Conservation (phyloP, 2,888 invertebrate genomes). For the Callinectes sapidus region DNA sequence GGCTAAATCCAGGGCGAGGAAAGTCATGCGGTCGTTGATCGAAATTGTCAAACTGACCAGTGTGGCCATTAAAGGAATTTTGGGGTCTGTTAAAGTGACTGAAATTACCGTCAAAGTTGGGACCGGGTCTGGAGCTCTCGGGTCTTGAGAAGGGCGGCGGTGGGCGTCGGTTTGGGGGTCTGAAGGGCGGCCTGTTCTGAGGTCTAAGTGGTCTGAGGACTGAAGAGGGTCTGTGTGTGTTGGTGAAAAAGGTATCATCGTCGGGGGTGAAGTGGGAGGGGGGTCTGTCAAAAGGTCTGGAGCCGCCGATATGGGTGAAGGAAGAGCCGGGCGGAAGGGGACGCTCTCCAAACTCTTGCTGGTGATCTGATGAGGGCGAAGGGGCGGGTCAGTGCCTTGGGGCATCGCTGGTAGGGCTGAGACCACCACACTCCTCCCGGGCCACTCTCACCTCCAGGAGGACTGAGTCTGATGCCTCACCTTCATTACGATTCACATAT, state of each 20-base stretch:
- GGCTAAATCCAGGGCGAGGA: constrained; percentile 39
- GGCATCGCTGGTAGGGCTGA: not conserved
- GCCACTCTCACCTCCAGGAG: not conserved
- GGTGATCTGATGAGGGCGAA: constrained; percentile 58
- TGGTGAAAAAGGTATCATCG: constrained; percentile 60
- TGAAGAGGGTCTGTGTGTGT: constrained; percentile 59
- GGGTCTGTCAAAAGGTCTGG: constrained; percentile 65
- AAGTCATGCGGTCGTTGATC: constrained; percentile 60
- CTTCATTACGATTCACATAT: not conserved
- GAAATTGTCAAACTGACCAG: constrained; percentile 46
- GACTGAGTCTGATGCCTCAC: not conserved
- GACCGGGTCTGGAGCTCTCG: constrained; percentile 20
- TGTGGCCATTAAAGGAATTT: constrained; percentile 38
- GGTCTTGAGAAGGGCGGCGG: constrained; percentile 47
- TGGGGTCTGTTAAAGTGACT: constrained; percentile 53
- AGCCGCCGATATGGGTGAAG: not conserved
- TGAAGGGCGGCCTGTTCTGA: constrained; percentile 40
- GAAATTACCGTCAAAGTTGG: constrained; percentile 44
- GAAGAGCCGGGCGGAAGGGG: constrained; percentile 49
- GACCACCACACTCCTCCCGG: not conserved
- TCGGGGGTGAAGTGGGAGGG: constrained; percentile 45
- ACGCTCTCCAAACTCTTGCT: constrained; percentile 50
- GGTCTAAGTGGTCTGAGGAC: constrained; percentile 58
- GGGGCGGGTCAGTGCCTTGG: constrained; percentile 35
- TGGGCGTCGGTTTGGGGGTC: constrained; percentile 52